Percentiles rank a stretch among this genome's conserved stretches.
phyloP scores from a whole-genome alignment of 2,113 vertebrate species.

The Leptobrachium leishanense region DNA sequence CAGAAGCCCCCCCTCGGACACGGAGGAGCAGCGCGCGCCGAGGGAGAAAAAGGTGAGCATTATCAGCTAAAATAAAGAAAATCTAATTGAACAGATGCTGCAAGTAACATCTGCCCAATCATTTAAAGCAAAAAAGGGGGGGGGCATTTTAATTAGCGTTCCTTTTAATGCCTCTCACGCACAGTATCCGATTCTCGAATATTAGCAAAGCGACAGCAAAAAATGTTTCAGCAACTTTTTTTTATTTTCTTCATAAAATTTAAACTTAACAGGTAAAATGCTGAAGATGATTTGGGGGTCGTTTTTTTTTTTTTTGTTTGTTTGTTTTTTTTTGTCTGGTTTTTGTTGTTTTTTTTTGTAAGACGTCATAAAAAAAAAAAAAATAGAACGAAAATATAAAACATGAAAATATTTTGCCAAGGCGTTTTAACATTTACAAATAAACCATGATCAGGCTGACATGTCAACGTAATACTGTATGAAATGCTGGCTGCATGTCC shows the following conservation, averaged over 20 bases:
- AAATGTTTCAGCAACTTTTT: slow-evolving; percentile 18
- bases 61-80: no score
- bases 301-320: slow-evolving; percentile 52
- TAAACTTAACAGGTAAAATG: slow-evolving; percentile 76
- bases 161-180: no score
- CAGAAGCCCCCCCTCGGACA: no score
- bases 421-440: slow-evolving; percentile 95
- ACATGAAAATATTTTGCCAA: slow-evolving; percentile 86
- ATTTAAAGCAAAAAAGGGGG: no score
- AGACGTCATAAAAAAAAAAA: slow-evolving; percentile 74
- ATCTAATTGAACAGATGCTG: no score
- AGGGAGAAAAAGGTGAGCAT: no score
- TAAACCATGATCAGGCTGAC: slow-evolving; percentile 79
- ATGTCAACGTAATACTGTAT: slow-evolving; percentile 68
- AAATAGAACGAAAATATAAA: slow-evolving; percentile 63
- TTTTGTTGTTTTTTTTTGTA: slow-evolving; percentile 59
- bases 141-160: no score
- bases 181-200: no score
- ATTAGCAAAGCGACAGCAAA: not conserved
- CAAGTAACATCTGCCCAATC: no score
- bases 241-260: slow-evolving; percentile 33
- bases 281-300: slow-evolving; percentile 55
- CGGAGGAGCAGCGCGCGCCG: no score
- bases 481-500: slow-evolving; percentile 57
- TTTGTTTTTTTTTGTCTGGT: no score